phyloP scores from a whole-genome alignment of 1,140 invertebrate genomes.

The Panagrolaimus sp. region DNA sequence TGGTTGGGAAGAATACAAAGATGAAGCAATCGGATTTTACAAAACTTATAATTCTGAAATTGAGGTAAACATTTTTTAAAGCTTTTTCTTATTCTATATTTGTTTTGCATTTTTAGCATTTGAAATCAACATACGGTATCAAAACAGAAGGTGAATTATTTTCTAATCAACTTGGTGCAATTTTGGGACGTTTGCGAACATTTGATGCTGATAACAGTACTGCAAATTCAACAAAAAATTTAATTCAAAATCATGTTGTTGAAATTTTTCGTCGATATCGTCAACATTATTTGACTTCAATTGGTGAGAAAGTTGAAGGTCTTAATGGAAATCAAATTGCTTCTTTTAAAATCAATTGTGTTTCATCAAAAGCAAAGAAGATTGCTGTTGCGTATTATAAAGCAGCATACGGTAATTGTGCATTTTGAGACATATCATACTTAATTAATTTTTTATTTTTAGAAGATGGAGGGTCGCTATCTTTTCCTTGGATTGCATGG shows the following conservation, averaged over 20 bases:
- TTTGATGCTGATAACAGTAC: conserved; percentile 29
- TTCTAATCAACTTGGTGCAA: conserved; percentile 29
- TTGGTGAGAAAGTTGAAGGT: conserved; percentile 32
- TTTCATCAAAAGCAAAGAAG: neutral
- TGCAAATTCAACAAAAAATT: conserved; percentile 18
- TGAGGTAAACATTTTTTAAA: conserved; percentile 15
- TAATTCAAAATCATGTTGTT: conserved; percentile 32
- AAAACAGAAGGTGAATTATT: conserved; percentile 46
- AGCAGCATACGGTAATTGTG: neutral
- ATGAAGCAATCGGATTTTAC: conserved; percentile 22
- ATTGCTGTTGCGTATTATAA: conserved; percentile 27
- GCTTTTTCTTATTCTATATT: neutral
- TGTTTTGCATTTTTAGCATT: conserved; percentile 30
- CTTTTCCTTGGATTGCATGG: conserved; percentile 7
- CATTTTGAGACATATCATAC: too few species aligned
- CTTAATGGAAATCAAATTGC: conserved; percentile 22
- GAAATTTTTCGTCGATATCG: conserved; percentile 18
- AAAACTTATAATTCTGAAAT: conserved; percentile 23
- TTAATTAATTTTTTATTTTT: neutral
- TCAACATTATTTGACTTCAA: conserved; percentile 39
- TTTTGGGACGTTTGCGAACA: conserved; percentile 25
- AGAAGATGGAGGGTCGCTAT: neutral
- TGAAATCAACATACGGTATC: conserved; percentile 54
- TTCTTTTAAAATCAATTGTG: conserved; percentile 32
- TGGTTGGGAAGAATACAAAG: conserved; percentile 10